Base-by-base conservation (phyloP, 2,113 vertebrate species). In the Perca fluviatilis region DNA sequence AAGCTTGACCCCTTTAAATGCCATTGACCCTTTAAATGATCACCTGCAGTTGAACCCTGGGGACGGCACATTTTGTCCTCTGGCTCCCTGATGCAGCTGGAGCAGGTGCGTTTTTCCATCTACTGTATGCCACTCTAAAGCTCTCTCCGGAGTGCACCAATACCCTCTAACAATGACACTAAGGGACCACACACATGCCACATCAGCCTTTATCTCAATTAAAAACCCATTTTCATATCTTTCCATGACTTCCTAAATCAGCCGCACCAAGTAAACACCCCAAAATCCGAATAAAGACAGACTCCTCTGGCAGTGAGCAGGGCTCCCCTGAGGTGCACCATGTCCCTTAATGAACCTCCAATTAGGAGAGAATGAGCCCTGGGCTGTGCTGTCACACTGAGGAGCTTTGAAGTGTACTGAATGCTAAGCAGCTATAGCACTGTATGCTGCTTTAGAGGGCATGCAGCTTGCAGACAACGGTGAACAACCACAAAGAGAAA, bases 331-430 rank as follows among this genome's bases (percentile, higher is more conserved):
- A 89, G 93, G 93, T 57, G 8, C 65, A 67, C 75, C 76, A 68
- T 89, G 93, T 93, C 90, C 89, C 87, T 92, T 94, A 94, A 94
- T 94, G 92, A 94, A 94, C 87, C 93, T 88, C 91, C 92, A 95
- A 95, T 94, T 94, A 94, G 88, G 67, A 84, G 82, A 81, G 88
- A 94, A 93, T 89, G 87, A 92, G 91, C 90, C 91, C 83, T 74
- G 88, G 91, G 93, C 84, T 88, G 78, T 69, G 75, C 92, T 88
- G 91, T 90, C 92, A 91, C 82, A 87, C 36, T 15, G 81, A 87
- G 84, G 88, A 58, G 88, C 91, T 93, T 94, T 93, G 91, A 93
- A 91, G 91, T 90, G 85, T 21, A 67, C 82, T 82, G 89, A 89
- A 93, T 94, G 84, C 85, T 89, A 91, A 94, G 86, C 84, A 94